A percentile compares a stretch with the other conserved stretches of the same genome.
These are phyloP conservation scores for Aurelia sp. DNA, from an alignment of 30 jellyfish, hydroid and myxozoan genomes.

Conservation along the genomic window DNA sequence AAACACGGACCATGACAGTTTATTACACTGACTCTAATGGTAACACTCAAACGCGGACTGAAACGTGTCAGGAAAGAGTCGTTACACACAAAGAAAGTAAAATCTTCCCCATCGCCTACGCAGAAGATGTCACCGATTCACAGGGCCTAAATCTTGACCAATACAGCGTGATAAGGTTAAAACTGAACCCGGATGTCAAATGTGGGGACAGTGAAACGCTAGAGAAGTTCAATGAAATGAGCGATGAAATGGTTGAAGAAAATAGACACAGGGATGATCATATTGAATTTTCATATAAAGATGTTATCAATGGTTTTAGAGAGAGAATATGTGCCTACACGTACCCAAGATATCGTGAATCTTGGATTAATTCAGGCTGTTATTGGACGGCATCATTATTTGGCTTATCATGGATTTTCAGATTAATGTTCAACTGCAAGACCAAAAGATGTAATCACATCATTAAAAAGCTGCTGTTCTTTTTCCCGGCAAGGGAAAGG, in stretches of 20 bases:
- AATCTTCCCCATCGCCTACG: conserved; percentile 25
- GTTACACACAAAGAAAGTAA: conserved; percentile 45
- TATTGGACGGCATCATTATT: conserved; percentile 40
- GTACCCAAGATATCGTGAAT: conserved; percentile 11
- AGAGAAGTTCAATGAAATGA: conserved; percentile 12
- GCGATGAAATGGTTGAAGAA: conserved; percentile 17
- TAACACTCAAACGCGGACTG: conserved; percentile 26
- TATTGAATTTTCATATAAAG: conserved; percentile 22
- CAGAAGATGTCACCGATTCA: conserved; percentile 42
- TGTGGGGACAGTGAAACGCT: conserved; percentile 70
- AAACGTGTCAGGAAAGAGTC: conserved; percentile 54
- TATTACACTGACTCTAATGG: conserved; percentile 63
- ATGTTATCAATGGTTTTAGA: conserved; percentile 46
- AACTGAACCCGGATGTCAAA: conserved; percentile 32
- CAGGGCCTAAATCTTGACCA: conserved; percentile 32
- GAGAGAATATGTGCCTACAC: conserved; percentile 65
- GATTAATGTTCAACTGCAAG: conserved; percentile 26
- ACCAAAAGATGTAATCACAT: conserved; percentile 44
- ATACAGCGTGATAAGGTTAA: conserved; percentile 44
- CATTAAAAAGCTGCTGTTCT: conserved; percentile 22
- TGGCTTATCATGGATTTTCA: conserved; percentile 60
- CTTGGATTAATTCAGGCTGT: conserved; percentile 52
- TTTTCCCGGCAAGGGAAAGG: background rate
- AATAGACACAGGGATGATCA: conserved; percentile 40
- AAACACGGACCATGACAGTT: conserved; percentile 46